Evolutionary conservation across 2,797 vertebrate species (phyloP), one percentile per base, ranked within the genome.

Genomic region (Apodemus agrarius): DNA sequence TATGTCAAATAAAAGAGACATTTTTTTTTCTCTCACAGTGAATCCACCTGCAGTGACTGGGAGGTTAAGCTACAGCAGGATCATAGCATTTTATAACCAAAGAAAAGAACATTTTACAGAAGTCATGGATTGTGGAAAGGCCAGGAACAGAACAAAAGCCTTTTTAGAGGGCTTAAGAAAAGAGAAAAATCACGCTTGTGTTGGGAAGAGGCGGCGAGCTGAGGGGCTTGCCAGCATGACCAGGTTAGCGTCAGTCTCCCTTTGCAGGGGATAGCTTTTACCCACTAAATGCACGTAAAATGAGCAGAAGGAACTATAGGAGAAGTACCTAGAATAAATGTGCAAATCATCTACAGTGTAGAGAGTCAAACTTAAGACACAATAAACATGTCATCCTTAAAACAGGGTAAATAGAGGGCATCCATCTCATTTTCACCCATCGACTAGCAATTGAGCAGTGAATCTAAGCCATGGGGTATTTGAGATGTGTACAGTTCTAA

Each of bases 61-160:
- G 2, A 92, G 67, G 17, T 75, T 92, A 76, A 92, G 26, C 6
- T 78, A 52, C 26, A 93, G 19, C 6, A 92, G 83, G 87, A 89
- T 63, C 34, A 57, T 0, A 85, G n/a, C 37, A 78, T 81, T 87
- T 89, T 85, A 29, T 34, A 88, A 85, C 31, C 49, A 90, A 93
- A 95, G 43, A 34, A 91, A 90, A 57, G 31, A 49, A 87, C 54
- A 6, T 89, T 89, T 75, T 90, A n/a, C 22, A 67, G 49, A 76
- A 95, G 43, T 89, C 79, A n/a, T 24, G 37, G 72, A 85, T 67
- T 94, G 54, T 89, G 31, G 72, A 86, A 94, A 89, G 65, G 31
- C 34, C 52, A 93, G 74, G 74, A 69, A 46, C 6, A 93, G 75
- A 31, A 89, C 37, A 97, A 93, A 96, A 74, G 24, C 46, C 13